These are phyloP conservation scores for Pelvicachromis taeniatus DNA, from an alignment of 2,113 vertebrate genomes.

Conservation along the genomic window DNA sequence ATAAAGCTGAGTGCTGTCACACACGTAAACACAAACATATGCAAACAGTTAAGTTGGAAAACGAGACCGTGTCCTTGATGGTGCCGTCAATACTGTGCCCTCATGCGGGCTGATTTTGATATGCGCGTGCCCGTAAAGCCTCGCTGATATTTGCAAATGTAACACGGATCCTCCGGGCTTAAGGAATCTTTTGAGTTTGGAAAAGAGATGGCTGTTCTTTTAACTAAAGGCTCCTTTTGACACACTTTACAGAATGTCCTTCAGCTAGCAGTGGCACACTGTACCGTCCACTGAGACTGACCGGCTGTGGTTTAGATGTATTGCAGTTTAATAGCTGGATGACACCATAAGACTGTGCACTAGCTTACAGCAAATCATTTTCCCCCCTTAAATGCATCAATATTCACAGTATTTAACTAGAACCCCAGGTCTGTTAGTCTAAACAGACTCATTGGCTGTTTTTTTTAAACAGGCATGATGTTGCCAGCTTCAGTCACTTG, in stretches of 20 bases:
- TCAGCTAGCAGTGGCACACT: not conserved
- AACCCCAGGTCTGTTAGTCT: not conserved
- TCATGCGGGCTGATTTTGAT: not conserved
- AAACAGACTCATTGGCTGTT: not conserved
- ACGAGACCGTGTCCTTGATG: not conserved
- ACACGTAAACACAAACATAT: not conserved
- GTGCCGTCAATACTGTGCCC: not conserved
- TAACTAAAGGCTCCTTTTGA: conserved; percentile 10
- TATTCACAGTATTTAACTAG: not conserved
- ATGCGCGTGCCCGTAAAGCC: not conserved
- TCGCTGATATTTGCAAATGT: conserved; percentile 39
- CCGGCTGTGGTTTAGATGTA: not conserved
- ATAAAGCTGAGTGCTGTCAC: not conserved
- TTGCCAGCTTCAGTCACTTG: not conserved
- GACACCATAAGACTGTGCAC: not conserved
- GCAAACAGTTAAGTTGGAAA: not conserved
- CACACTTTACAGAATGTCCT: not conserved
- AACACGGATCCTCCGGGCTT: conserved; percentile 1
- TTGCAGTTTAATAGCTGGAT: not conserved
- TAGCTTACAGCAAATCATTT: not conserved
- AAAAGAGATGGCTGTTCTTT: not conserved
- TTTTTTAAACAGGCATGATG: not conserved
- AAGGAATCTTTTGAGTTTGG: not conserved
- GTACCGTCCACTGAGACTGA: not conserved
- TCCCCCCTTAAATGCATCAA: not conserved